Evolutionary conservation across 2,797 vertebrate species (phyloP), one percentile per base, ranked within the genome.

Genomic region (Poeciliopsis paucimaculata): DNA sequence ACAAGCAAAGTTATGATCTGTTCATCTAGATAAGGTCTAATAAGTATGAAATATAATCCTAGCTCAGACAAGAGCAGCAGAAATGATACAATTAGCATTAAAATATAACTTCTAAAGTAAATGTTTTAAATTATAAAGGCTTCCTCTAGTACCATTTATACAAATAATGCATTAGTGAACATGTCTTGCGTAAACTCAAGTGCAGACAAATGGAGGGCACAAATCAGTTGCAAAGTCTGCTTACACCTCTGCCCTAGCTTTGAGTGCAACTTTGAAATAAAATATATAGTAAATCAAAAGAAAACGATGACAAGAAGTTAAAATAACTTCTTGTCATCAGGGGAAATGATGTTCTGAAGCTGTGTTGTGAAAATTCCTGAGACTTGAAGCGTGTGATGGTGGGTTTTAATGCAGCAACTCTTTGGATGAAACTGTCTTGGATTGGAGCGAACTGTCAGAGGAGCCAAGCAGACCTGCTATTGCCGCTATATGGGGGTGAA

Each of bases 381-480:
- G 87, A 82, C 73, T 72, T 70, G 72, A 68, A 72, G 86, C 83
- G 78, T 73, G 86, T 84, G 91, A 90, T 80, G 86, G 81, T 91
- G 81, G 41, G 82, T 89, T 91, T 85, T 84, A 51, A 78, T 76
- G 84, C 87, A 86, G 83, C 82, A 80, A 82, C 23, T 3, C 64
- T 87, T 79, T 79, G 82, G 79, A 73, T 82, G 73, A 92, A 92
- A 91, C 84, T 82, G 82, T 88, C 87, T 93, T 91, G 86, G 93
- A 93, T 91, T 88, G 83, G 77, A 88, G 90, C 86, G 89, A 91
- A 93, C 88, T 78, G 74, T 85, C 70, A 74, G 77, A 88, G 84
- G 80, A 76, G 81, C 76, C 87, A 79, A 89, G 80, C 82, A 1
- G 68, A 83, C 80, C 88, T 87, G 82, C 79, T 80, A 90, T 89